Evolutionary conservation across 2,113 vertebrate genomes (phyloP), one percentile per base, ranked within the genome.

Genomic region (Ploceus nigricollis): DNA sequence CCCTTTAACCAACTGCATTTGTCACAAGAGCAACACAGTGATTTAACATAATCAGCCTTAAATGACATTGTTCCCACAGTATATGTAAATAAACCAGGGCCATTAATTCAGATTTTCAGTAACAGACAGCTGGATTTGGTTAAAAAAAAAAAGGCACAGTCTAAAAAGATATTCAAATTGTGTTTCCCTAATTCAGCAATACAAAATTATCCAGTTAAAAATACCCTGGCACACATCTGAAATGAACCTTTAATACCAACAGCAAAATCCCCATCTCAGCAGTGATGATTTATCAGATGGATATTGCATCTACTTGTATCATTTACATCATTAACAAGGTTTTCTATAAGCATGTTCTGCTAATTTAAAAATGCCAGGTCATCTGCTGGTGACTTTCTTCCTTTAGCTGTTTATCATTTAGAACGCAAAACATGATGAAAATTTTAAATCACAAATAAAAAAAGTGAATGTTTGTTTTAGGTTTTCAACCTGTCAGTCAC

Each of bases 241-340:
- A 95, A 94, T 35, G 44, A 93, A 96, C 68, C 82, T 97, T 90
- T 83, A 90, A 92, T 60, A 94, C 21, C 96, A 97, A 96, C 77
- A 94, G 83, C 76, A 95, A 81, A 72, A 77, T 82, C 63, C 50
- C 80, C 58, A 56, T 65, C 94, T 97, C 89, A 68, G 72, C 75
- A 93, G 72, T 92, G 96, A 96, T 19, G 66, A 94, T 45, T 64
- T 42, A 15, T 69, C 91, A 96, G 96, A 95, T 86, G 57, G 81
- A 96, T 96, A 95, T 4, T 82, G 37, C 58, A 91, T 77, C 83
- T 88, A 69, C 87, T 95, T 30, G 3, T 68, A 95, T 89, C 94
- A 96, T 80, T 94, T 95, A 87, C 54, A 86, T 70, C 90, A 97
- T 97, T 96, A 97, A 97, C 91, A 95, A 97, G 10, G 31, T 72